Evolutionary conservation across 2,888 invertebrate genomes (phyloP), one percentile per base, ranked within the genome.

Genomic region (Tinea semifulvella): DNA sequence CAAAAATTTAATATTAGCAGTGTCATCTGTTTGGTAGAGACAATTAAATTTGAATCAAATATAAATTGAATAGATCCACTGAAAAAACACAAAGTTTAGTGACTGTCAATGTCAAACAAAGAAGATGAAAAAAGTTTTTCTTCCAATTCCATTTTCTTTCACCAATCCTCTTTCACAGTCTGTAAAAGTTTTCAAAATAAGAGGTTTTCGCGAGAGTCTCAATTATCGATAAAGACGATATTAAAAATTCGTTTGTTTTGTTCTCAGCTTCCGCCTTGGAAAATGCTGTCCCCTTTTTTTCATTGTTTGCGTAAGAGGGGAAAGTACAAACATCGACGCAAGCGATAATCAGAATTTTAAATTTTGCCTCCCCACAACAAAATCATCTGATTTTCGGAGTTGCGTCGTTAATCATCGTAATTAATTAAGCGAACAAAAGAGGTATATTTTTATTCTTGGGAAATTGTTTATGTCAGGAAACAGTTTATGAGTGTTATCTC

Each of bases 201-300:
- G 76, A 77, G 79, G 68, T 77, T 79, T 75, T 74, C 69, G 66
- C 69, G 64, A 67, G 73, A 76, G 69, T 79, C 79, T 79, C 80
- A 80, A 79, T 80, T 77, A 79, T 80, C 79, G 77, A 79, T 79
- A 74, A 77, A 77, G 75, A 66, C 75, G 76, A 77, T 79, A 80
- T 80, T 79, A 80, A 79, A 80, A 80, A 77, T 77, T 77, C 77
- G 80, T 79, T 80, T 79, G 79, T 80, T 79, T 80, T 80, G 77
- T 79, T 75, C 77, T 72, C 72, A 63, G 70, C 65, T 63, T 63
- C 65, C 68, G 73, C 72, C 61, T 63, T 63, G 63, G 64, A 68
- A 68, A 63, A 66, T 67, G 68, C 68, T 56, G 69, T 69, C 75
- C 76, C 74, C 35, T 20, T 69, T 69, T 71, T 73, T 71, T 70